Base-by-base conservation (phyloP, 2,888 invertebrate species). In the Andrena haemorrhoa region DNA sequence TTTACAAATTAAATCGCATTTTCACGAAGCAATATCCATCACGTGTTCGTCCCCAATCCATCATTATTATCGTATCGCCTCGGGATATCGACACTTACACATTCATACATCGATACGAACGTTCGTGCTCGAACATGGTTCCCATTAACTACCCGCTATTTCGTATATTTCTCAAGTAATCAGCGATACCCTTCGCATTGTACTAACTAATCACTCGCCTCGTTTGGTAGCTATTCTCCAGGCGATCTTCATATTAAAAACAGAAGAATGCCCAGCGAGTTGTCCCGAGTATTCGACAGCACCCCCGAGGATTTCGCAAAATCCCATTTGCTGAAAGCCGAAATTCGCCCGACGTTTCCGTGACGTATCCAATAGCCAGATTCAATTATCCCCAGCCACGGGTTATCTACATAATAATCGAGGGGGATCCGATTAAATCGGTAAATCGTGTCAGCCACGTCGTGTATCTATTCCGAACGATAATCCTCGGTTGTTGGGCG, bases 371-470 rank as follows among this genome's bases (percentile, higher is more conserved):
- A 49, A 70, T 69, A 49, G 60, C 64, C 41, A 60, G 70, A 82
- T 79, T 82, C 81, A 74, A 82, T 82, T 74, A 82, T 70, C 60
- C 60, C 47, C 79, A 61, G 35, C 61, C 16, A 20, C 20, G 49
- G 60, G 79, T 82, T 79, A 79, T 82, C 75, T 82, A 74, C 78
- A 73, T 74, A 79, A 79, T 74, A 82, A 69, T 65, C 71, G 61
- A n/a, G 41, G n/a, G 16, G 49, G 26, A 79, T 79, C 66, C 69
- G 81, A 82, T 82, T 79, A 79, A 82, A 74, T 74, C 47, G 74
- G 74, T 74, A 74, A 82, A 82, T 82, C 79, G 74, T 70, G 53
- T 65, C 47, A 33, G 10, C 29, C 33, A 47, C n/a, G 56, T 35
- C 4, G 35, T 31, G 33, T 70, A 68, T 58, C 66, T 33, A 60